These are phyloP conservation scores for Antitype chi DNA, from an alignment of 2,888 invertebrate species.

Conservation along the genomic window DNA sequence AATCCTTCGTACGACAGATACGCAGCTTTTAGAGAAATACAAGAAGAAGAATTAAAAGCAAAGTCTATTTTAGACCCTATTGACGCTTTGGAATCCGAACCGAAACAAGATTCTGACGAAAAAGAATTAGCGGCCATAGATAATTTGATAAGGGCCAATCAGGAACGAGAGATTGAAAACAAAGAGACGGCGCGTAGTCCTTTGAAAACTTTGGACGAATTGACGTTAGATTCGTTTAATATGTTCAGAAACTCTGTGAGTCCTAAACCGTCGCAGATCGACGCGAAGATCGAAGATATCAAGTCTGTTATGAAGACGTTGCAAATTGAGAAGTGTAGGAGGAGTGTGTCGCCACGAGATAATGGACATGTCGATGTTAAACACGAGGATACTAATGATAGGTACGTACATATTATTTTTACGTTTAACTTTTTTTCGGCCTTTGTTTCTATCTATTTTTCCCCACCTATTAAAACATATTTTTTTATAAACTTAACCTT, in stretches of 20 bases:
- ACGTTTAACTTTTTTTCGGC: neutral
- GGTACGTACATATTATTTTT: constrained; percentile 69
- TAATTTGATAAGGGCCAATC: constrained; percentile 78
- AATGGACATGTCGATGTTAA: constrained; percentile 84
- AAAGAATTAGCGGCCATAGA: constrained; percentile 82
- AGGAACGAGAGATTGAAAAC: constrained; percentile 73
- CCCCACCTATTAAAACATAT: neutral
- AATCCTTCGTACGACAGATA: constrained; percentile 94
- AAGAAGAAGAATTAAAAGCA: constrained; percentile 93
- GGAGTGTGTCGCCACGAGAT: constrained; percentile 87
- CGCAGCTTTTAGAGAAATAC: constrained; percentile 96
- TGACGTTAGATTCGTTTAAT: constrained; percentile 84
- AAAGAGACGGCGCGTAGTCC: constrained; percentile 83
- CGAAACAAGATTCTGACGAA: constrained; percentile 83
- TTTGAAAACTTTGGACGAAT: constrained; percentile 83
- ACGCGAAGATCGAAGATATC: constrained; percentile 87
- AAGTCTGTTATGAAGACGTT: constrained; percentile 87
- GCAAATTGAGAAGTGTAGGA: constrained; percentile 81
- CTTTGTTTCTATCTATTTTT: neutral
- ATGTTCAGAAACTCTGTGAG: constrained; percentile 86
- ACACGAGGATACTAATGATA: constrained; percentile 90
- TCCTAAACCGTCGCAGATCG: constrained; percentile 85
- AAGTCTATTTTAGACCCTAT: constrained; percentile 82
- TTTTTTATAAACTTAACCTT: neutral
- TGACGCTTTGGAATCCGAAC: constrained; percentile 73